phyloP scores from a whole-genome alignment of 1,140 invertebrate genomes.

The Teleogryllus occipitalis region DNA sequence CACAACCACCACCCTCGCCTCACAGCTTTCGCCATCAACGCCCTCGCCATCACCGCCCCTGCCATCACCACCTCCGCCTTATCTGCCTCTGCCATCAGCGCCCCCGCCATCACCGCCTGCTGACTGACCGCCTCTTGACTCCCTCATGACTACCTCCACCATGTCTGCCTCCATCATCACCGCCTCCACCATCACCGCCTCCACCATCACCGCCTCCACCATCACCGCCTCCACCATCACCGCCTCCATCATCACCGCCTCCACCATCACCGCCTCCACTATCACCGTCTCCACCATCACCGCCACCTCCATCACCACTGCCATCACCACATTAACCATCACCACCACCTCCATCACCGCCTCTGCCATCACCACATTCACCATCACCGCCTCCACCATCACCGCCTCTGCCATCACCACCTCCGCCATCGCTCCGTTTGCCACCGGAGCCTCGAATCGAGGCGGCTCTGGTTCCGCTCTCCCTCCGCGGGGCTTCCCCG shows the following conservation, averaged over 20 bases:
- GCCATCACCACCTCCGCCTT: not conserved
- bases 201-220: not conserved
- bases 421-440: not conserved
- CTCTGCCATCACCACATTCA: not conserved
- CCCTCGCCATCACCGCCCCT: not conserved
- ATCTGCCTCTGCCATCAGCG: not conserved
- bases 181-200: not conserved
- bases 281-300: not conserved
- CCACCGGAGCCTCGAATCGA: not conserved
- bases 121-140: no score
- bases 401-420: not conserved
- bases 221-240: slow-evolving; percentile 3
- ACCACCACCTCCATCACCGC: not conserved
- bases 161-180: not conserved
- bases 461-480: no score
- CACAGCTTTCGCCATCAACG: no score
- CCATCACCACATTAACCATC: not conserved
- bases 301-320: not conserved
- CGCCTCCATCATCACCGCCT: not conserved
- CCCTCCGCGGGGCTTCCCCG: no score
- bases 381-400: not conserved
- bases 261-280: not conserved
- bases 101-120: not conserved
- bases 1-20: not conserved
- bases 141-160: not conserved